Base-by-base conservation (phyloP, 2,888 invertebrate species). In the Polydrusus tereticollis region DNA sequence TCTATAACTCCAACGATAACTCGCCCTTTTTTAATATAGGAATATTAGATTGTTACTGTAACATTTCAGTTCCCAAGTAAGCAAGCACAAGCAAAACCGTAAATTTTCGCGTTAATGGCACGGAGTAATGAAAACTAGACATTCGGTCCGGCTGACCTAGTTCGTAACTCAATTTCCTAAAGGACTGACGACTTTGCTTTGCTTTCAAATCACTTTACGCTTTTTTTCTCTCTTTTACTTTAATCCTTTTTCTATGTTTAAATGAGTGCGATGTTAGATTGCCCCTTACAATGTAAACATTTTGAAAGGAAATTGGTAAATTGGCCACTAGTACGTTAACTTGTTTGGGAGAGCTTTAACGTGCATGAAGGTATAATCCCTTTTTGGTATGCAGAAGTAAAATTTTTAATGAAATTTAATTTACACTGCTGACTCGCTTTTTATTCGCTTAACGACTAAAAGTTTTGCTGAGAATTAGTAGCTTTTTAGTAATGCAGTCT, bases 41-140 rank as follows among this genome's bases (percentile, higher is more conserved):
- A 55, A 55, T 58, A 70, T 59, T 50, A 47, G 41, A 60, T 66
- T 71, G 71, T 66, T 57, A 66, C 66, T 71, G 66, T 43, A 65
- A 65, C 70, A 55, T 71, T 71, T 59, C 70, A 59, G 57, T 71
- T 47, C 12, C 8, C 52, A 18, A 55, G 52, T 67, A 72, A 66
- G 62, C 72, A 67, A 55, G 60, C 55, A 64, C 21, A 26, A 52
- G 60, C 67, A 68, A 72, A 69, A 64, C 73, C 59, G 73, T 73
- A 73, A 73, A 73, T 73, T 72, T 73, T 59, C 62, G 58, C 60
- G 65, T 73, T 73, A 73, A 69, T 73, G 73, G 69, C 60, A 65
- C 60, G 65, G 58, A 65, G 69, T 73, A 73, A 73, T 73, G 73
- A 73, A 73, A 73, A 69, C 72, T 68, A 72, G 72, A 72, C 72